Evolutionary conservation across 2,888 invertebrate species (phyloP).

Genomic region (Phengaris alcon): DNA sequence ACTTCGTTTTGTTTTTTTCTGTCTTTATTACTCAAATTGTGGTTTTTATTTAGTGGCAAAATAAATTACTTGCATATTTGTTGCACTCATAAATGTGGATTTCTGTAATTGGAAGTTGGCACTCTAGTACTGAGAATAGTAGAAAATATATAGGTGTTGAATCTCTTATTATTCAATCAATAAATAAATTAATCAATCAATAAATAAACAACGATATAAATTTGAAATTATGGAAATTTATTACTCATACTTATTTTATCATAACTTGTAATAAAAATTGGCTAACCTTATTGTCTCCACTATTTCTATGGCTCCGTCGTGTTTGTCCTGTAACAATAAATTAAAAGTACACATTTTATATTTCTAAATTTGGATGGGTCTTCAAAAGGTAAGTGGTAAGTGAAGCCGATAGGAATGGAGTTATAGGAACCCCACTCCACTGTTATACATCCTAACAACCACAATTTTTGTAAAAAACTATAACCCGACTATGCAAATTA

Average conservation of each 20-base stretch:
- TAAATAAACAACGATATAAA: not conserved
- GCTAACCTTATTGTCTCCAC: constrained; percentile 92
- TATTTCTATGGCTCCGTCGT: constrained; percentile 94
- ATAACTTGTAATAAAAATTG: constrained; percentile 16
- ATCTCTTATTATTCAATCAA: not conserved
- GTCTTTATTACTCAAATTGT: not conserved
- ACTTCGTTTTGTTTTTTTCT: too few relatives aligned
- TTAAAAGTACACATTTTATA: not conserved
- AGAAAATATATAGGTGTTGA: not conserved
- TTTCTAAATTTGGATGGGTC: too few relatives aligned
- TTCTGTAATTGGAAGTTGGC: too few relatives aligned
- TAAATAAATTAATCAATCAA: too few relatives aligned
- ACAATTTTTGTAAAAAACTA: too few relatives aligned
- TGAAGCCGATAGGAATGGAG: too few relatives aligned
- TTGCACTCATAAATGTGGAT: too few relatives aligned
- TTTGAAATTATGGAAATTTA: not conserved
- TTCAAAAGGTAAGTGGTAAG: too few relatives aligned
- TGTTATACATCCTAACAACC: too few relatives aligned
- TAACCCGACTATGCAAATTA: too few relatives aligned
- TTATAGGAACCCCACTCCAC: too few relatives aligned
- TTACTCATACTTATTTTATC: not conserved
- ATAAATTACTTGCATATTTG: not conserved
- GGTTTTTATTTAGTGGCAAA: not conserved
- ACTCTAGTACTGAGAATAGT: too few relatives aligned
- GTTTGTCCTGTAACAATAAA: constrained; percentile 85